phyloP scores from a whole-genome alignment of 2,113 vertebrate species.

The Dasyornis broadbenti region DNA sequence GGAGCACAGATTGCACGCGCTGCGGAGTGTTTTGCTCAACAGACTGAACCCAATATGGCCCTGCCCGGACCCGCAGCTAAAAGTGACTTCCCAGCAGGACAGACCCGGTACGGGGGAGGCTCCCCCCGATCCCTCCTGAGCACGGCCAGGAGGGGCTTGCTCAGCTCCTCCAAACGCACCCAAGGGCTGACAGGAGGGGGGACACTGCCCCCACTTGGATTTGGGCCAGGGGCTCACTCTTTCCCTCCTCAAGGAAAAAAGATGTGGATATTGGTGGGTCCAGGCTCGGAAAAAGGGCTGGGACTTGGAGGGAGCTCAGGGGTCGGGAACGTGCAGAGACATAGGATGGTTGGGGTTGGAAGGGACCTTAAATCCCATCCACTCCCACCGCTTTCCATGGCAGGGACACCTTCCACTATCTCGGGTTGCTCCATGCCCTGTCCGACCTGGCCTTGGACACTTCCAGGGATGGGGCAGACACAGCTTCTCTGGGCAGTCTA shows the following conservation, averaged over 20 bases:
- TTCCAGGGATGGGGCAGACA: neutral
- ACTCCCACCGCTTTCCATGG: fast-evolving
- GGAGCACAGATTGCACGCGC: constrained; percentile 49
- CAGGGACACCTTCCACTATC: neutral
- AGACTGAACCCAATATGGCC: constrained; percentile 59
- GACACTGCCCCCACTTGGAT: fast-evolving
- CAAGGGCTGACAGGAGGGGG: fast-evolving
- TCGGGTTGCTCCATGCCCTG: fast-evolving
- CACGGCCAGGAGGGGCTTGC: neutral
- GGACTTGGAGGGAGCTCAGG: neutral
- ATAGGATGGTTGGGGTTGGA: too few relatives aligned
- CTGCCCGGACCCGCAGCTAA: constrained; percentile 5
- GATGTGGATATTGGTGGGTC: too few relatives aligned
- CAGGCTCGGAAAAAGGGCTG: neutral
- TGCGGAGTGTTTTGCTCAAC: constrained; percentile 47
- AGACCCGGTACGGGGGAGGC: neutral
- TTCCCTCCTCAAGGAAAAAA: neutral
- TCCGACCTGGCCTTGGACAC: neutral
- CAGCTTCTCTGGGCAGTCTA: neutral
- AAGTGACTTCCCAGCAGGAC: neutral
- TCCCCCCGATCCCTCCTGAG: fast-evolving
- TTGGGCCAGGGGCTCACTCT: too few relatives aligned
- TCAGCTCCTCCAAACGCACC: neutral
- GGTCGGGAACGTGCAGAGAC: neutral
- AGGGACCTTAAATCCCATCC: neutral